Conservation (phyloP, 2,888 invertebrate genomes). For the Keiferia lycopersicella region DNA sequence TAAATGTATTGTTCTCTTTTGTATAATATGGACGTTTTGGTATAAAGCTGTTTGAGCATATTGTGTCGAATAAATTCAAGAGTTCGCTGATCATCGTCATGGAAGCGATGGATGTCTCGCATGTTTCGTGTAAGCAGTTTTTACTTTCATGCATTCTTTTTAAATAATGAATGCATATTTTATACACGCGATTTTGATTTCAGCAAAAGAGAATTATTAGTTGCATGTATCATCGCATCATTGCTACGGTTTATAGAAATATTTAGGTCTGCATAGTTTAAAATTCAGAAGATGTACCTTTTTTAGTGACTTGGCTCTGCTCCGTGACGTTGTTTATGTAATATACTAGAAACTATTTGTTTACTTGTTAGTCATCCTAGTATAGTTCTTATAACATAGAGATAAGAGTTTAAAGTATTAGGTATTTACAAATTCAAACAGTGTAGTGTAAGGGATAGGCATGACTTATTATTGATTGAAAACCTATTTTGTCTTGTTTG, state of each 20-base stretch:
- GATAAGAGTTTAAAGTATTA: neutral
- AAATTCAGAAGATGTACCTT: neutral
- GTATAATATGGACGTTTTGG: conserved; percentile 36
- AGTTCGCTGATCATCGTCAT: conserved; percentile 33
- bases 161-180: conserved; percentile 22
- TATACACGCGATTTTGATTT: neutral
- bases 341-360: neutral
- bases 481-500: no score
- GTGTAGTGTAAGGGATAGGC: no score
- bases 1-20: conserved; percentile 27
- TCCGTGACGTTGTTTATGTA: neutral
- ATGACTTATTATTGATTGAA: no score
- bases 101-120: conserved; percentile 52
- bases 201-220: conserved; percentile 14
- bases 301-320: neutral
- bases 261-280: neutral
- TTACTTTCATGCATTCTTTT: conserved; percentile 22
- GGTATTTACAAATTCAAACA: no score
- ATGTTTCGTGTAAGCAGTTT: conserved; percentile 54
- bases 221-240: conserved; percentile 3
- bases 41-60: conserved; percentile 28
- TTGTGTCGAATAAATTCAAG: conserved; percentile 6
- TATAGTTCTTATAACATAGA: neutral
- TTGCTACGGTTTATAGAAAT: neutral
- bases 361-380: neutral